Percentiles rank a stretch among this genome's conserved stretches.
Conservation (phyloP, 1,140 invertebrate genomes). For the Medauroidea extradentata region DNA sequence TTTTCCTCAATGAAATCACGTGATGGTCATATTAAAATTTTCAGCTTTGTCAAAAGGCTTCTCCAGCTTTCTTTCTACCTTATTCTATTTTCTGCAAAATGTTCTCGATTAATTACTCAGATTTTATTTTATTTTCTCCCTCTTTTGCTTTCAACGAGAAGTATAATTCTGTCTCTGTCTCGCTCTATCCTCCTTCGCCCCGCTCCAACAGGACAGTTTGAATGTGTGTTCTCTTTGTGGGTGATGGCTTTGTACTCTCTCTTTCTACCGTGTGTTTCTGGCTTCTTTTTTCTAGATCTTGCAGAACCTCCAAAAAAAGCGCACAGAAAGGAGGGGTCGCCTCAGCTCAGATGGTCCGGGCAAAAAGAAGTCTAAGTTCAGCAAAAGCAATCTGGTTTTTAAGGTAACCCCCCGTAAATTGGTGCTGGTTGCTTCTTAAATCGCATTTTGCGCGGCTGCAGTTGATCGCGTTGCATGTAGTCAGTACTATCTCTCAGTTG, state of each 20-base stretch:
- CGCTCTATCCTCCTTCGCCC: not conserved
- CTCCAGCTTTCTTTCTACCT: not conserved
- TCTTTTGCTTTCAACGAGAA: not conserved
- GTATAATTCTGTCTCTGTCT: not conserved
- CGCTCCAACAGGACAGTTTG: not conserved
- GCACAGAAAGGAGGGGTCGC: constrained; percentile 87
- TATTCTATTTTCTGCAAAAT: constrained; percentile 1
- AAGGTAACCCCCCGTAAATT: constrained; percentile 69
- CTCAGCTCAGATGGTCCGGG: constrained; percentile 79
- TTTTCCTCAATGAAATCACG: too few species aligned
- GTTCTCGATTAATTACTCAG: not conserved
- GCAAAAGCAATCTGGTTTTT: constrained; percentile 94
- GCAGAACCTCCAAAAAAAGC: constrained; percentile 95
- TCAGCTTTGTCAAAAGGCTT: too few species aligned
- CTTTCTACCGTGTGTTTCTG: constrained; percentile 22
- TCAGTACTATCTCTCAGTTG: not conserved
- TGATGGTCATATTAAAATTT: too few species aligned
- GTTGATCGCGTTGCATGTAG: constrained; percentile 13
- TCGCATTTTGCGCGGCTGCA: constrained; percentile 3
- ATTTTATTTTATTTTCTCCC: not conserved
- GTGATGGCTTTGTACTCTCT: constrained; percentile 19
- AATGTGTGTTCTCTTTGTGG: constrained; percentile 10
- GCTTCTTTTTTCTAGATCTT: constrained; percentile 85
- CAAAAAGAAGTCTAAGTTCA: constrained; percentile 83
- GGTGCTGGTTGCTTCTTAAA: not conserved